phyloP scores from a whole-genome alignment of 2,113 vertebrate genomes.

The Anguilla japonica region DNA sequence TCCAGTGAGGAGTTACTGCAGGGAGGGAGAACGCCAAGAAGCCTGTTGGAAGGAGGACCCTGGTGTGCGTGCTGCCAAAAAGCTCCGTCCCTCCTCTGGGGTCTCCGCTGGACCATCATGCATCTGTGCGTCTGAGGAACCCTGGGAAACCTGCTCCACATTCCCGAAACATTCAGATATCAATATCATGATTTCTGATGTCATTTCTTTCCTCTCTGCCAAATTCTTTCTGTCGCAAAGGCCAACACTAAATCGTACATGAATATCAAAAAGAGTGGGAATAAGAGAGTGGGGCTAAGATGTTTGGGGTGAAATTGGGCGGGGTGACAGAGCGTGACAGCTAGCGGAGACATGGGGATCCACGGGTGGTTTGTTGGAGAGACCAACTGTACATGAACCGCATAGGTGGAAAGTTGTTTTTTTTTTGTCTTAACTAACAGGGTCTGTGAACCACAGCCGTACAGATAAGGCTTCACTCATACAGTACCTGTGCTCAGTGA shows the following conservation, averaged over 20 bases:
- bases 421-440: too few species aligned
- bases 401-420: too few species aligned
- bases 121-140: constrained; percentile 48
- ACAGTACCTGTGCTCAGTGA: not conserved
- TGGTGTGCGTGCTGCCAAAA: constrained; percentile 26
- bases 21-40: not conserved
- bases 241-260: not conserved
- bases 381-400: too few species aligned
- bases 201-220: constrained; percentile 39
- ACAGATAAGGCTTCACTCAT: not conserved
- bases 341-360: not conserved
- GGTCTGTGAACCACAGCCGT: not conserved
- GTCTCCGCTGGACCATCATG: constrained; percentile 41
- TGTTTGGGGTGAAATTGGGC: not conserved
- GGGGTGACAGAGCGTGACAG: not conserved
- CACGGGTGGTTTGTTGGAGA: too few species aligned
- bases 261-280: constrained; percentile 24
- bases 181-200: constrained; percentile 43
- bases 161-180: constrained; percentile 48
- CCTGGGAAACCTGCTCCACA: constrained; percentile 61
- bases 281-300: constrained; percentile 16
- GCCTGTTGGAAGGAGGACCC: not conserved
- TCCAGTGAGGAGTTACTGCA: not conserved
- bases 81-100: constrained; percentile 33
- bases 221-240: constrained; percentile 38